Base-by-base conservation (phyloP, 92 coral and sea anemone species). In the Porites rus region DNA sequence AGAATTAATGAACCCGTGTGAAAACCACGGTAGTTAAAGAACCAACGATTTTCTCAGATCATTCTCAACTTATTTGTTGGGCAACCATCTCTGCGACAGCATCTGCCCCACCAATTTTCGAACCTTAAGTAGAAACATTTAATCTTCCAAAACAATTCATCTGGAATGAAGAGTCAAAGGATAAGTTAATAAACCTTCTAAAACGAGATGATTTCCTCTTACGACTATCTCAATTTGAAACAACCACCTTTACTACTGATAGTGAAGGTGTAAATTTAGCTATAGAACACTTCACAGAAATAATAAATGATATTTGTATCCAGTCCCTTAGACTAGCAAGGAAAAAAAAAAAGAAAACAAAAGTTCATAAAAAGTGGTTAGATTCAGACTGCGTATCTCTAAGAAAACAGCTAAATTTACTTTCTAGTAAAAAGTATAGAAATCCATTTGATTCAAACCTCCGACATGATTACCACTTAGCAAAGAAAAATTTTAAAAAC, bases 101-200 rank as follows among this genome's bases (percentile, higher is more conserved):
- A 59, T 22, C 65, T 65, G 51, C 61, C 14, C 61, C 11, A 56
- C 24, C 22, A 16, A 75, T 20, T 10, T 50, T 63, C 8, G 24
- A 74, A 18, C 69, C 86, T n/a, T 17, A 71, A 1, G 10, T 82
- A 82, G 50, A 58, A 71, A 82, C 77, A 20, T 25, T 69, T 52
- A 51, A 51, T 68, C 74, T 81, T 9, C 76, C 86, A 22, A 81
- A 52, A 52, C 86, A 81, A 28, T 81, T 81, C 18, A 51, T 81
- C n/a, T 70, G 77, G 86, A 46, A 81, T 25, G 58, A 69, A 69
- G 51, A 17, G 28, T 81, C 66, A 28, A 80, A 65, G 24, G 75
- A 80, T 3, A 13, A 18, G 5, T 80, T 43, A 38, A 38, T 43
- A 1, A 22, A 79, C 4, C 28, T 31, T 10, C 22, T n/a, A 65